Conservation (phyloP, 2,113 vertebrate genomes). For the Garra rufa region DNA sequence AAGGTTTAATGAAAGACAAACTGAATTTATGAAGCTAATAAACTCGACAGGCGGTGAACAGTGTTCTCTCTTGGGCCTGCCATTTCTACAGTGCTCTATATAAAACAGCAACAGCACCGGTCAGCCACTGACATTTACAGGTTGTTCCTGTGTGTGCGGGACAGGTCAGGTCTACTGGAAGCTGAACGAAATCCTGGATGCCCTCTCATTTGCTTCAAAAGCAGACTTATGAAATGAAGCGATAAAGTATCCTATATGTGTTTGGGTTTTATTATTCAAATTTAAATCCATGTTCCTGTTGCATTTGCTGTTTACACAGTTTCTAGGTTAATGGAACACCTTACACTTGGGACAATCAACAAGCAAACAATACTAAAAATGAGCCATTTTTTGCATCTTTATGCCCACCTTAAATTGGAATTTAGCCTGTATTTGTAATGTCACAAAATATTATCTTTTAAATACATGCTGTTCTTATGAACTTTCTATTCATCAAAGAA, state of each 20-base stretch:
- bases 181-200: background rate
- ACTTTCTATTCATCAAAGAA: too few relatives aligned
- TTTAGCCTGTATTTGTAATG: too few relatives aligned
- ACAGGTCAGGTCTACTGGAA: background rate
- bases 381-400: background rate
- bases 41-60: slow-evolving; percentile 35
- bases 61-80: slow-evolving; percentile 39
- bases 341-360: background rate
- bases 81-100: slow-evolving; percentile 43
- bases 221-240: background rate
- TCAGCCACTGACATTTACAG: slow-evolving; percentile 46
- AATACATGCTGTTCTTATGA: too few relatives aligned
- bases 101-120: slow-evolving; percentile 34
- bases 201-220: slow-evolving; percentile 16
- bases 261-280: background rate
- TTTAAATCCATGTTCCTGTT: background rate
- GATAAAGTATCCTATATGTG: background rate
- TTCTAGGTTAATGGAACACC: slow-evolving; percentile 1
- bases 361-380: background rate
- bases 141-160: background rate
- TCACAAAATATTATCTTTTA: too few relatives aligned
- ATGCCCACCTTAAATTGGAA: background rate
- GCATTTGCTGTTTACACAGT: background rate
- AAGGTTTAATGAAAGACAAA: slow-evolving; percentile 56
- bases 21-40: slow-evolving; percentile 56